phyloP scores from a whole-genome alignment of 2,113 vertebrate genomes.

The Aplodontia rufa region DNA sequence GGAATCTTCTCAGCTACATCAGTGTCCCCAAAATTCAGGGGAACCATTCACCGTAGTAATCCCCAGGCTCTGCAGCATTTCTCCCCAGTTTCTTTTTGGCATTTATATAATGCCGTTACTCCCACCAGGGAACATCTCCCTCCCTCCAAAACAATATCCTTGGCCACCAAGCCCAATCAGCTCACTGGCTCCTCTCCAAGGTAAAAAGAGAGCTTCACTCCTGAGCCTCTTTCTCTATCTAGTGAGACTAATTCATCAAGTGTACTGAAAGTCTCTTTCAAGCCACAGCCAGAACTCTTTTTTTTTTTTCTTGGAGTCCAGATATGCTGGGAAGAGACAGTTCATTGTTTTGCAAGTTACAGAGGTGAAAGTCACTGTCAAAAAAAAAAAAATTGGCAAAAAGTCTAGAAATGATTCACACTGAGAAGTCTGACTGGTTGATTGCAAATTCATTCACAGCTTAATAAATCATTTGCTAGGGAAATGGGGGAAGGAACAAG shows the following conservation, averaged over 20 bases:
- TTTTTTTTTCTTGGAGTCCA: not conserved
- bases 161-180: not conserved
- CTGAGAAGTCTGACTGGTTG: constrained; percentile 59
- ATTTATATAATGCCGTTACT: not conserved
- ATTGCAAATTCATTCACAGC: constrained; percentile 68
- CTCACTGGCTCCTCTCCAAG: constrained; percentile 59
- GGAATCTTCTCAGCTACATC: constrained; percentile 14
- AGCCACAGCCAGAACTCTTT: constrained; percentile 20
- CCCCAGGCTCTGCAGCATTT: not conserved
- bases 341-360: constrained; percentile 58
- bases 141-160: not conserved
- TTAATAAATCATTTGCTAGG: constrained; percentile 57
- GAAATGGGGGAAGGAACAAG: not conserved
- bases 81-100: not conserved
- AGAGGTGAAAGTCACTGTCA: constrained; percentile 72
- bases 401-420: constrained; percentile 73
- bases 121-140: not conserved
- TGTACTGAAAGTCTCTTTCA: constrained; percentile 62
- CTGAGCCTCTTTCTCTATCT: not conserved
- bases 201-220: constrained; percentile 1
- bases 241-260: constrained; percentile 41
- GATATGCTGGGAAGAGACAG: constrained; percentile 46
- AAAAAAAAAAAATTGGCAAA: constrained; percentile 55
- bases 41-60: not conserved
- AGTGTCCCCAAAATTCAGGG: not conserved